These are phyloP conservation scores for Cephus pulcher DNA, from an alignment of 2,888 invertebrate species.

Conservation along the genomic window DNA sequence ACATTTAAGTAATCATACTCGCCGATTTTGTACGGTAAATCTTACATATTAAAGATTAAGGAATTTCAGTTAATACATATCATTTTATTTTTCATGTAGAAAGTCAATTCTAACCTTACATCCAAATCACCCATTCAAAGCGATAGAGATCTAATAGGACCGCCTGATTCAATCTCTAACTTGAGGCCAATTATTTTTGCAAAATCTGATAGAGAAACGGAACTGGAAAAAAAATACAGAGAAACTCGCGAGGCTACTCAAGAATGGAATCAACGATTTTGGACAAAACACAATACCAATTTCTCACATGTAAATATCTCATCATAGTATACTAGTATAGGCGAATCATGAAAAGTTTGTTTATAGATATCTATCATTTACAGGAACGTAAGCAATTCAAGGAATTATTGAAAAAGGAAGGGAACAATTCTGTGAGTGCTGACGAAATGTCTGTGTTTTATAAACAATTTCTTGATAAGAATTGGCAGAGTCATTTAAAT, in stretches of 20 bases:
- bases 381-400: slow-evolving; percentile 66
- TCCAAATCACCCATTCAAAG: slow-evolving; percentile 16
- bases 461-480: slow-evolving; percentile 85
- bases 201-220: slow-evolving; percentile 75
- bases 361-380: slow-evolving; percentile 21
- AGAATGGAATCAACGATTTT: slow-evolving; percentile 87
- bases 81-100: neutral
- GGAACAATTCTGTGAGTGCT: slow-evolving; percentile 73
- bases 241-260: slow-evolving; percentile 77
- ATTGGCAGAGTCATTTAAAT: slow-evolving; percentile 78
- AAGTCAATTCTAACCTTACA: slow-evolving; percentile 22
- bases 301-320: slow-evolving; percentile 74
- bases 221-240: slow-evolving; percentile 74
- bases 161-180: slow-evolving; percentile 85
- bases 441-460: slow-evolving; percentile 93
- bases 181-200: slow-evolving; percentile 79
- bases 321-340: neutral
- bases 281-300: slow-evolving; percentile 82
- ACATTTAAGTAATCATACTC: neutral
- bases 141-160: slow-evolving; percentile 76
- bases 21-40: neutral
- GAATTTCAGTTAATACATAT: neutral
- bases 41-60: neutral
- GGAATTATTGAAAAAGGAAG: slow-evolving; percentile 50
- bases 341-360: neutral